Evolutionary conservation across 2,888 invertebrate species (phyloP).

Genomic region (Nipponacmea schrenckii): DNA sequence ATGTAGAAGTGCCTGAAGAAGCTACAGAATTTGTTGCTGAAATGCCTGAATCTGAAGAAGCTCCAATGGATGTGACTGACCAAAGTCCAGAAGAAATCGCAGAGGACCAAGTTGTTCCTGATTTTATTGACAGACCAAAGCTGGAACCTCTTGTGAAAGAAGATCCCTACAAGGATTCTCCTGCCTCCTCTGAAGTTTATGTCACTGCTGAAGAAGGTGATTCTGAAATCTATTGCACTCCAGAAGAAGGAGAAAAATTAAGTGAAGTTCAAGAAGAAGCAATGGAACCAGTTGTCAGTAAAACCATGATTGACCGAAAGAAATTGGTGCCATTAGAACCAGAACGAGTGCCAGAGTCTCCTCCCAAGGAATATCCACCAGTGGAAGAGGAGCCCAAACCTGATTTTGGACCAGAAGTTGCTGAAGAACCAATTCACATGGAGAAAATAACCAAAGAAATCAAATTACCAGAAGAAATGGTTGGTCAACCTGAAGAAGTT

Average conservation of each 20-base stretch:
- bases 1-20: constrained; percentile 21
- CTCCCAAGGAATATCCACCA: not conserved
- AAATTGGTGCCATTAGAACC: constrained; percentile 8
- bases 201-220: constrained; percentile 28
- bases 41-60: constrained; percentile 18
- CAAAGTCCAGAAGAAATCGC: constrained; percentile 39
- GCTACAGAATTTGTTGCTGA: constrained; percentile 11
- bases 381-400: not conserved
- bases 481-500: not conserved
- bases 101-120: constrained; percentile 45
- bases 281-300: constrained; percentile 5
- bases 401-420: constrained; percentile 28
- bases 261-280: not conserved
- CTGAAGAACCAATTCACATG: constrained; percentile 37
- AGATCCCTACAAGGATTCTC: constrained; percentile 41
- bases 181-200: constrained; percentile 33
- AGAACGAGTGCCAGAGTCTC: not conserved
- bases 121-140: constrained; percentile 47
- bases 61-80: constrained; percentile 31
- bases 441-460: constrained; percentile 43
- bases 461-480: constrained; percentile 33
- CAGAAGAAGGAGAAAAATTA: constrained; percentile 14
- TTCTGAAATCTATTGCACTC: constrained; percentile 33
- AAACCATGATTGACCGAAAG: constrained; percentile 12
- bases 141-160: constrained; percentile 48